Base-by-base conservation (phyloP, 1,140 invertebrate species). In the Octopus sinensis region DNA sequence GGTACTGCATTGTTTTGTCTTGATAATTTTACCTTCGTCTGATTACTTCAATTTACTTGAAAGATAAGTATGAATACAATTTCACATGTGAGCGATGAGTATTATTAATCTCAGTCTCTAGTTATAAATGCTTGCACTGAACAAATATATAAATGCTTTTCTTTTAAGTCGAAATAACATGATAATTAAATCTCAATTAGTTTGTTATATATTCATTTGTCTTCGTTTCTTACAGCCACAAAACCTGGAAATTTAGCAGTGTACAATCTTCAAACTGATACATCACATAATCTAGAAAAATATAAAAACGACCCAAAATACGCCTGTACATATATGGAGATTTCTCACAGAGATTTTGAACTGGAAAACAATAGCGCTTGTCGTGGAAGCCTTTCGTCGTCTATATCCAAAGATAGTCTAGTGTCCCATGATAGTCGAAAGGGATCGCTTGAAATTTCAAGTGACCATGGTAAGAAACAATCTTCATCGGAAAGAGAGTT, bases 401-500 rank as follows among this genome's bases (percentile, higher is more conserved):
- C 84, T 5, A 6, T 87, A 30, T 87, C 86, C 13, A 87, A 85
- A 68, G 86, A 87, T 80, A 86, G 85, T 73, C 79, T 87, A 77
- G 79, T 84, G 43, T 80, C 81, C 7, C 68, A 68, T 52, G 80
- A 82, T 77, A 82, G 43, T 53, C 23, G 54, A 53, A 79, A 79
- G 43, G 54, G 54, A n/a, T 79, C 53, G 4, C 78, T 54, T 30
- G 23, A 62, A 79, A 53, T 54, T n/a, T 23, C 12, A 54, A 56
- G 78, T 54, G 78, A 79, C 56, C 54, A 23, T 17, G 79, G 56
- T 56, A 54, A 79, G 30, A 54, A 62, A n/a, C 17, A 6, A 23
- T 23, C 68, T 23, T 73, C 68, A n/a, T 73, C 68, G 13, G 13
- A 73, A 73, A 6, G 68, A 73, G 68, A 73, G 30, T 73, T 73